Base-by-base conservation (phyloP, 2,113 vertebrate species). In the Vidua chalybeata region DNA sequence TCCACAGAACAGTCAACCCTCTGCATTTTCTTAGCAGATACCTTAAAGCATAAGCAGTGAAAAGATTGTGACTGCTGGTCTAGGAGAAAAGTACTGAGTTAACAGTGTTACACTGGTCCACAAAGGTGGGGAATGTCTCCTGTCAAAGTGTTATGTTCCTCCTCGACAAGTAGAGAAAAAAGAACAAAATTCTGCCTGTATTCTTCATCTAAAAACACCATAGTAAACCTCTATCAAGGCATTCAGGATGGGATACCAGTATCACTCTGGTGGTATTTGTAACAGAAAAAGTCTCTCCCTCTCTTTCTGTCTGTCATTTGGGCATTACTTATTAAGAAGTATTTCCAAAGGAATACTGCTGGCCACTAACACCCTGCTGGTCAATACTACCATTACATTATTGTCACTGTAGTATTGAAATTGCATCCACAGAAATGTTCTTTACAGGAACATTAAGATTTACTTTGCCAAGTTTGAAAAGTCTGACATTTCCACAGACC, bases 401-500 rank as follows among this genome's bases (percentile, higher is more conserved):
- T 49, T 92, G 45, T 52, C 69, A 45, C 7, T 1, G 8, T 6
- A 75, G 23, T 68, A 72, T 3, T 35, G 21, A 77, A 82, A 85
- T 54, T 63, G 21, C 26, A 46, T 13, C 17, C 20, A 48, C 31
- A n/a, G 35, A 90, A 80, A 49, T 3, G 1, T 21, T 79, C 58
- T 31, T 77, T 80, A 27, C 6, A 55, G 67, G 43, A 85, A 41
- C 24, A 84, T 41, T 39, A 88, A 54, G 30, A 78, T 89, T 89
- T 78, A 58, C 45, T 82, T 82, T 75, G 35, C 78, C 30, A 5
- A 68, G 35, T 91, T 94, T 89, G 90, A 82, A 82, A 93, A 91
- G 56, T 48, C 72, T 96, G 92, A 94, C 87, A 86, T 90, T 95
- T 91, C 63, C 87, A 90, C 58, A 88, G 59, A 79, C 54, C 67